These are phyloP conservation scores for Vannuccia rotundouncinata DNA, from an alignment of 2,888 invertebrate genomes.

Conservation along the genomic window DNA sequence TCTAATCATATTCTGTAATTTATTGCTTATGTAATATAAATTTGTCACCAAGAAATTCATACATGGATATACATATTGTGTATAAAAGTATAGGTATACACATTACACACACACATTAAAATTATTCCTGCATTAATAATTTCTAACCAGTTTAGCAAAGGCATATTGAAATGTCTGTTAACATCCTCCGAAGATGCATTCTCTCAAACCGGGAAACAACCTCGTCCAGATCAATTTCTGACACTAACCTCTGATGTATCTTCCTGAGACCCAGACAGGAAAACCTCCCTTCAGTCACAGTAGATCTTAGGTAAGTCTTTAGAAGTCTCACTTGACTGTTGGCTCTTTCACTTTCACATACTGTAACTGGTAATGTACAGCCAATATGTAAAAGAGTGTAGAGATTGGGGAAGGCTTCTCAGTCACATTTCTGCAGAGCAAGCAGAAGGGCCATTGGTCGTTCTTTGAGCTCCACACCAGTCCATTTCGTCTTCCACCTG, in stretches of 20 bases:
- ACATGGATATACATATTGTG: no score
- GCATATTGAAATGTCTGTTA: neutral
- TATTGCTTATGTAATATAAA: no score
- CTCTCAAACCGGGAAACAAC: neutral
- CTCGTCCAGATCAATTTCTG: neutral
- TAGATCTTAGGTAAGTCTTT: neutral
- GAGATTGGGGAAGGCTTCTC: neutral
- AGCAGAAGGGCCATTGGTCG: neutral
- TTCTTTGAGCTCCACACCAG: neutral
- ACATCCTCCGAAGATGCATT: neutral
- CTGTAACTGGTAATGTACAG: neutral
- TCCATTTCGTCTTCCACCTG: neutral
- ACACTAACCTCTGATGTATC: neutral
- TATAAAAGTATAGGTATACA: no score
- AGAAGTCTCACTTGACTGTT: neutral
- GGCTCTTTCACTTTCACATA: neutral
- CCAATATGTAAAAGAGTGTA: neutral
- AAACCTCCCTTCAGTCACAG: neutral
- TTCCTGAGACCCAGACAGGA: neutral
- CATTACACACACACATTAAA: no score
- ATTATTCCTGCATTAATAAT: no score
- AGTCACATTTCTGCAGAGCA: neutral
- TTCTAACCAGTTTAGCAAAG: no score
- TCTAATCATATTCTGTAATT: no score
- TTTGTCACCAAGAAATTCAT: no score